Percentiles rank a stretch among this genome's conserved stretches.
These are phyloP conservation scores for Chromoteleia sp. DNA, from an alignment of 2,888 invertebrate genomes.

Conservation along the genomic window DNA sequence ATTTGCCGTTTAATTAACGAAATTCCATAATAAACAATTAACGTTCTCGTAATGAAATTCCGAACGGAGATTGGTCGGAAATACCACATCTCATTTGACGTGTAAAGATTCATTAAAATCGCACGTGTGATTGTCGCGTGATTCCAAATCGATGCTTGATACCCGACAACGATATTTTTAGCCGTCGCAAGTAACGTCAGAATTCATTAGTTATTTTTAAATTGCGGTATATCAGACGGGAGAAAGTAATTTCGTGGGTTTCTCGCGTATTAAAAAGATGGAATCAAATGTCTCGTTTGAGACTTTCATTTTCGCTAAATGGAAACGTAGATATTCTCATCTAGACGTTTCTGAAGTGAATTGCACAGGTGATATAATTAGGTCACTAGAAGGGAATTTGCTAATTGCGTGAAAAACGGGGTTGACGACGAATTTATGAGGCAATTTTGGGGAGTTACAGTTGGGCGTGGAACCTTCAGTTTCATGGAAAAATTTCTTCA, in stretches of 20 bases:
- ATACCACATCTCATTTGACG: background rate
- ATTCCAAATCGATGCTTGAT: background rate
- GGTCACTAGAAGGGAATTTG: background rate
- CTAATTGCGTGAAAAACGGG: background rate
- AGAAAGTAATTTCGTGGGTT: slow-evolving; percentile 5
- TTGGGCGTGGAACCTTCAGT: background rate
- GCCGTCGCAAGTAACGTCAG: background rate
- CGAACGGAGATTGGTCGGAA: background rate
- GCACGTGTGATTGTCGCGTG: slow-evolving; percentile 8
- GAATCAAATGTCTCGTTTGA: background rate
- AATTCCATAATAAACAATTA: no score
- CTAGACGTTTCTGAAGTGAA: background rate
- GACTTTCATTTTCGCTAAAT: background rate
- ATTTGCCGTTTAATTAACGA: no score
- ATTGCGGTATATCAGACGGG: slow-evolving; percentile 1
- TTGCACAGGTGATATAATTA: background rate
- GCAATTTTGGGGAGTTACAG: background rate
- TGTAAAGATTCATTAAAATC: background rate
- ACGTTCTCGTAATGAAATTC: no score
- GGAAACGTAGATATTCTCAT: background rate
- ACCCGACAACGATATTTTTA: slow-evolving; percentile 6
- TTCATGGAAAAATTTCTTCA: background rate
- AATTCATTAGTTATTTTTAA: slow-evolving; percentile 1
- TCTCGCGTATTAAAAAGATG: background rate
- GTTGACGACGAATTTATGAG: background rate